phyloP scores from a whole-genome alignment of 2,113 vertebrate species.

The Ploceus nigricollis region DNA sequence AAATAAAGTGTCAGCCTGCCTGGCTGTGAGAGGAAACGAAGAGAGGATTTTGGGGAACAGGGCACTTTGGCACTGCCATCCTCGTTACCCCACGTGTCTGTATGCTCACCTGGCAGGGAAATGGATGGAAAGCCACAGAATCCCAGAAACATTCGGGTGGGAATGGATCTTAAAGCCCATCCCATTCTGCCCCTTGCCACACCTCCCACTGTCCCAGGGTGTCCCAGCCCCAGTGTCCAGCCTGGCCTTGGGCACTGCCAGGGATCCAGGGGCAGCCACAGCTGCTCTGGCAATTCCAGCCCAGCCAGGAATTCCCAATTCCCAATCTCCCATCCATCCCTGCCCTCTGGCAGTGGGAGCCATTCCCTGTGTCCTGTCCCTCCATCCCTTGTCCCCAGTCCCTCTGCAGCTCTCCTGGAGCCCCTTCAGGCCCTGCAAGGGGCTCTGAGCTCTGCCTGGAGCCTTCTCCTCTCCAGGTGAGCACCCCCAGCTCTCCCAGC shows the following conservation, averaged over 20 bases:
- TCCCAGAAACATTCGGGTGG: background rate
- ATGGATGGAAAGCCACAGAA: background rate
- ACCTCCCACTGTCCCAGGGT: background rate
- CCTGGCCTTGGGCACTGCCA: background rate
- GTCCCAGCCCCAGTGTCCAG: background rate
- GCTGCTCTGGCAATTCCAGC: background rate
- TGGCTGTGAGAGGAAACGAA: background rate
- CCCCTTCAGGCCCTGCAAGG: background rate
- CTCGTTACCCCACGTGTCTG: accelerated
- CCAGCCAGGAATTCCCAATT: background rate
- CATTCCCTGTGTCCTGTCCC: no score
- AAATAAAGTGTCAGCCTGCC: background rate
- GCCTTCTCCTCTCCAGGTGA: background rate
- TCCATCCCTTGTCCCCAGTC: background rate
- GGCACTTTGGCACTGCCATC: accelerated
- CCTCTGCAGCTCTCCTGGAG: background rate
- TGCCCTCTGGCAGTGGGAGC: no score
- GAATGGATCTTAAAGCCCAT: background rate
- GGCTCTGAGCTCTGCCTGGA: background rate
- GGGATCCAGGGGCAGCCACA: background rate
- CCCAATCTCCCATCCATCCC: no score
- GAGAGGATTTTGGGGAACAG: background rate
- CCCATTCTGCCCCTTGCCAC: background rate
- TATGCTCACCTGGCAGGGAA: background rate
- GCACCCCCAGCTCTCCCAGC: background rate